Base-by-base conservation (phyloP, 2,888 invertebrate genomes). In the Pollenia angustigena region DNA sequence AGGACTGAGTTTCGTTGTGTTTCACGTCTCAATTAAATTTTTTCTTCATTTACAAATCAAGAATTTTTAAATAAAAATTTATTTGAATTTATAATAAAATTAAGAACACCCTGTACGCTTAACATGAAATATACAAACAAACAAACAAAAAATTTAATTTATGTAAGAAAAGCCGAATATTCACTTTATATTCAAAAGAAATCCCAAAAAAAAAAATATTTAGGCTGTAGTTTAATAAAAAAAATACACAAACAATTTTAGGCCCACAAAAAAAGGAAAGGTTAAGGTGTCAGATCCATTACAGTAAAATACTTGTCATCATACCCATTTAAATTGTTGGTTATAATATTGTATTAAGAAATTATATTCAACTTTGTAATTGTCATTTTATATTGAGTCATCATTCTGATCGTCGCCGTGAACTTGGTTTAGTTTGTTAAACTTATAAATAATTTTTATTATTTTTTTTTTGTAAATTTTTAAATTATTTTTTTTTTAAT, bases 371-470 rank as follows among this genome's bases (percentile, higher is more conserved):
- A 4, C 8, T n/a, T 46, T 60, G 44, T 48, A n/a, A 58, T 68
- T 68, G 18, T 69, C 23, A 50, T 58, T 68, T 32, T 6, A 16
- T 18, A 54, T 42, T 12, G 32, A 58, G 40, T 60, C n/a, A 69
- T 60, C 16, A 44, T n/a, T 32, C 32, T 16, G 8, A 9, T 32
- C 16, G 11, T 74, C 14, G 18, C 44, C 44, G 1, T 68, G 81
- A 75, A 75, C 81, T 81, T 81, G 60, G 48, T 60, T 74, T 4
- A 42, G 66, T 64, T 79, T 62, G 44, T 23, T 72, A 23, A 64
- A 81, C 46, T 14, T 60, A 32, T 62, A 62, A 62, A 18, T 46
- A 50, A 48, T 14, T 14, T 16, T 11, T 46, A 18, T 64, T 18
- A 10, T 50, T 12, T 58, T 14, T 18, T 72, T 40, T 56, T 48